Evolutionary conservation across 2,113 vertebrate species (phyloP), one percentile per base, ranked within the genome.

Genomic region (Arenaria interpres): DNA sequence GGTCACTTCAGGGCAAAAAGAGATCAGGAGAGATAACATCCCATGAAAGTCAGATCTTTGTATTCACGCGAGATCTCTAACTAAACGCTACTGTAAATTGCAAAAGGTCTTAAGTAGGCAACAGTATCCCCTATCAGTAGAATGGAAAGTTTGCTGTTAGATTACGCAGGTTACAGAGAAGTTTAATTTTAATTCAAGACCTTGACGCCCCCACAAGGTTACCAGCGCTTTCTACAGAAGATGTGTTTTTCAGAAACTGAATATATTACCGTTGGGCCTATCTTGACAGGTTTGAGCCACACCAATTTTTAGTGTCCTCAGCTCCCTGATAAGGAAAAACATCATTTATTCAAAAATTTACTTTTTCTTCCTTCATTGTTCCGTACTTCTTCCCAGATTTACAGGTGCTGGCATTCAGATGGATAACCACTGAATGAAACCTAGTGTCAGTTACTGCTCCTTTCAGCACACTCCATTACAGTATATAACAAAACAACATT

Each of bases 121-220:
- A 60, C n/a, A 4, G 12, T 24, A 72, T 46, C 50, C 43, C 6
- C 0, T 33, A n/a, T 20, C 14, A 22, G 39, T 4, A 69, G 91
- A 69, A 71, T 16, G 69, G 46, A 41, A 77, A 84, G 23, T 30
- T 45, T 79, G 78, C 51, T 93, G 67, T 43, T 73, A 75, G 50
- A 80, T 88, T 41, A 71, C 18, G 5, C 2, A 72, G 50, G 35
- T 23, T 83, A 72, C 28, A 30, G 46, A 3, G 27, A 41, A 89
- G 37, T 75, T 90, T 12, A 20, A 80, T 69, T 76, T 93, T 73
- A 67, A 80, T 82, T 90, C 91, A 73, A 75, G 93, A 71, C 89
- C 95, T 75, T 68, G 79, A 86, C 37, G 46, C 68, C n/a, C 73
- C 63, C 80, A 81, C 43, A 92, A 93, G 88, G 90, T 82, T 54